Conservation (phyloP, 2,797 vertebrate genomes). For the Sebastes diploproa region DNA sequence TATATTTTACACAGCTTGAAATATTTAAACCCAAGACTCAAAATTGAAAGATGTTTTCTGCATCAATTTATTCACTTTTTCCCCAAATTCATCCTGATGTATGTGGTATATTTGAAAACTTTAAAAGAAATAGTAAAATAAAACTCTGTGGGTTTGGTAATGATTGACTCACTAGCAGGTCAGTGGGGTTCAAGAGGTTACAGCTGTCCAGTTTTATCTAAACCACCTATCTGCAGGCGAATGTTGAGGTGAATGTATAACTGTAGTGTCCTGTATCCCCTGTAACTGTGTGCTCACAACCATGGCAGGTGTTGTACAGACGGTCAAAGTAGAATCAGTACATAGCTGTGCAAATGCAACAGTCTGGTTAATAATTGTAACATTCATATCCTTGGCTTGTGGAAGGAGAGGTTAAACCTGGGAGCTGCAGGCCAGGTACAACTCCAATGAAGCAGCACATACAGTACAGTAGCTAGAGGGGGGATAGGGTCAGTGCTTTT, state of each 20-base stretch:
- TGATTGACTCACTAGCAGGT: slow-evolving; percentile 22
- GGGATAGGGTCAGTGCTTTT: not conserved
- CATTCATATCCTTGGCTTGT: not conserved
- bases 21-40: not conserved
- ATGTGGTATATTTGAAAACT: not conserved
- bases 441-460: not conserved
- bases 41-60: not conserved
- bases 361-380: slow-evolving; percentile 17
- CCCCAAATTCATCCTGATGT: not conserved
- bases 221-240: not conserved
- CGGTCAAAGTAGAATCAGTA: not conserved
- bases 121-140: not conserved
- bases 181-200: slow-evolving; percentile 17
- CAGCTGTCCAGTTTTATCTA: slow-evolving; percentile 12
- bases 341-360: not conserved
- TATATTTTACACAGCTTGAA: not conserved
- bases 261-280: not conserved
- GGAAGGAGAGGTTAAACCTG: not conserved
- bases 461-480: not conserved
- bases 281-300: not conserved
- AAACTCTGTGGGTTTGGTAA: slow-evolving; percentile 6
- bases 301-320: not conserved
- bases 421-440: not conserved
- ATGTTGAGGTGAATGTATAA: slow-evolving; percentile 25
- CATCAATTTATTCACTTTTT: not conserved